These are phyloP conservation scores for Ailuropoda melanoleuca DNA, from an alignment of 2,113 vertebrate genomes.

Conservation along the genomic window DNA sequence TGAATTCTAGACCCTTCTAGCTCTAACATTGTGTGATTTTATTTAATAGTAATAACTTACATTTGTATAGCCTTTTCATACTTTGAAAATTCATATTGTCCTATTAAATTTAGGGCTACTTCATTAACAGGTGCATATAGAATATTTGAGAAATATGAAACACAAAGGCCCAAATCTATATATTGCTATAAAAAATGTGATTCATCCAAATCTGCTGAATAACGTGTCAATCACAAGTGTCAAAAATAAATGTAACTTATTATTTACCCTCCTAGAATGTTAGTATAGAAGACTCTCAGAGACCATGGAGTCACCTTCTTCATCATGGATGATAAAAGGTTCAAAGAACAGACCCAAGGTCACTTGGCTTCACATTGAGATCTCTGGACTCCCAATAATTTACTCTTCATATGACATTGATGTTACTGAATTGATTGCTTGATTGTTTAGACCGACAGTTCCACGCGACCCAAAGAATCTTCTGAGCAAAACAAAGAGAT, in stretches of 20 bases:
- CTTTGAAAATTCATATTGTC: not conserved
- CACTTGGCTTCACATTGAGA: not conserved
- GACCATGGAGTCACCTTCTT: not conserved
- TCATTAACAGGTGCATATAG: not conserved
- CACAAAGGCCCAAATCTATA: not conserved
- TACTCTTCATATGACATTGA: not conserved
- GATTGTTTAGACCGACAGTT: not conserved
- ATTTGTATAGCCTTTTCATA: not conserved
- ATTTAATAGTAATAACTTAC: not conserved
- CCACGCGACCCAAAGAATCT: not conserved
- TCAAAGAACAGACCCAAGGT: not conserved
- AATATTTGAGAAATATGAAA: conserved; percentile 26
- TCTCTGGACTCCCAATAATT: not conserved
- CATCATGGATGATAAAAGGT: not conserved
- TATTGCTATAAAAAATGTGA: not conserved
- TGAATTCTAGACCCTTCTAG: not conserved
- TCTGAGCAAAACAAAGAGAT: not conserved
- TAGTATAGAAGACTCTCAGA: not conserved
- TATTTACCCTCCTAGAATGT: not conserved
- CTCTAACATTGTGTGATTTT: not conserved
- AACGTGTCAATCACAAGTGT: not conserved
- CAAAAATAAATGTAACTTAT: not conserved
- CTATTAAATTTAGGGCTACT: not conserved
- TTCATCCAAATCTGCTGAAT: not conserved
- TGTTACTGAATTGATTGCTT: not conserved